Conservation (phyloP, 2,113 vertebrate species). For the Varanus komodoensis region DNA sequence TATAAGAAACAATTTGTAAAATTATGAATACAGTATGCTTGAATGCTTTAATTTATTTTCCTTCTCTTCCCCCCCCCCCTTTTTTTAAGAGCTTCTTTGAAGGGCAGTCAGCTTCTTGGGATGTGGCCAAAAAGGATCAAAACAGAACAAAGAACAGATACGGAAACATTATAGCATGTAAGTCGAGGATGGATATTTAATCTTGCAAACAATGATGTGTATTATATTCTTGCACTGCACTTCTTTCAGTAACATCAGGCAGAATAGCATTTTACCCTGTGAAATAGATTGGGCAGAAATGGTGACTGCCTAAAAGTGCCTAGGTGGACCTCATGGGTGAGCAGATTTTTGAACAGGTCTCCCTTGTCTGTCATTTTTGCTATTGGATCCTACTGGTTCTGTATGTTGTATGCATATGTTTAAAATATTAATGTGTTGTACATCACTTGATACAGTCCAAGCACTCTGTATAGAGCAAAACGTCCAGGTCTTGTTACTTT, state of each 20-base stretch:
- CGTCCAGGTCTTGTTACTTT: conserved; percentile 34
- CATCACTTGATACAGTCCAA: neutral
- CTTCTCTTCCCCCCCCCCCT: conserved; percentile 50
- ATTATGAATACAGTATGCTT: neutral
- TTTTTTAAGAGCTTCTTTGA: conserved; percentile 96
- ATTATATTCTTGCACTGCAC: neutral
- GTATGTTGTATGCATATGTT: neutral
- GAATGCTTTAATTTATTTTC: conserved; percentile 59
- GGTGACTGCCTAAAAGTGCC: no score
- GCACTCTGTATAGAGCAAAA: conserved; percentile 37
- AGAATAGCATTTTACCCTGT: neutral
- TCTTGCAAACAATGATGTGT: neutral
- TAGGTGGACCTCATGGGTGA: neutral
- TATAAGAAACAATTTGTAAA: neutral
- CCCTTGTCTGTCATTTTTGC: neutral
- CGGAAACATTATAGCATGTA: conserved; percentile 99
- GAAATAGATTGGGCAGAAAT: neutral
- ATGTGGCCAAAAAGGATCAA: conserved; percentile 99
- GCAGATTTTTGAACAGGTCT: neutral
- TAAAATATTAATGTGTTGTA: neutral
- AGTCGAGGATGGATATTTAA: conserved; percentile 70
- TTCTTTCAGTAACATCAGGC: neutral
- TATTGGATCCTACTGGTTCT: neutral
- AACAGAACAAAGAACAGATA: conserved; percentile 99
- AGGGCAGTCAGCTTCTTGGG: conserved; percentile 99